Percentiles rank a stretch among this genome's conserved stretches.
Evolutionary conservation across 2,888 invertebrate species (phyloP).

Genomic region (Lycia hirtaria): DNA sequence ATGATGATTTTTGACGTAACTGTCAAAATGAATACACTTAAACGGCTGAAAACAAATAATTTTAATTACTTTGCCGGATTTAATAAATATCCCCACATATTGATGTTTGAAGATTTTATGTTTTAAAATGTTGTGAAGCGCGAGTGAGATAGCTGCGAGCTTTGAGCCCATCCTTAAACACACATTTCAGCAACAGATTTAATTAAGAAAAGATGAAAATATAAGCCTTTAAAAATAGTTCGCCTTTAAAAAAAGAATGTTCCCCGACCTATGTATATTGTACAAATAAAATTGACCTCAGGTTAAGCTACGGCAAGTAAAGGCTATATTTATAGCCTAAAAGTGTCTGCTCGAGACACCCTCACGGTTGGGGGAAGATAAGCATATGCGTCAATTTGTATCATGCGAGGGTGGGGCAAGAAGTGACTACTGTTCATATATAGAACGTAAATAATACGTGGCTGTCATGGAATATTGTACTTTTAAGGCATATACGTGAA

Average conservation of each 20-base stretch:
- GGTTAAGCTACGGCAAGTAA: background rate
- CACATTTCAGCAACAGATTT: too few species aligned
- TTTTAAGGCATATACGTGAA: background rate
- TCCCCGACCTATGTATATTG: constrained; percentile 2
- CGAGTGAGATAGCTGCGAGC: too few species aligned
- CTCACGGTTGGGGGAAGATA: constrained; percentile 21
- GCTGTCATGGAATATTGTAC: background rate
- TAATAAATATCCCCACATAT: too few species aligned
- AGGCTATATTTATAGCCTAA: constrained; percentile 9
- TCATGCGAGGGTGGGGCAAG: background rate
- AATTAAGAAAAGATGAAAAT: too few species aligned
- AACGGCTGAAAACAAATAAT: too few species aligned
- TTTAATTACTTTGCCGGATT: too few species aligned
- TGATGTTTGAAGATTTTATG: too few species aligned
- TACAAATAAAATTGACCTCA: background rate
- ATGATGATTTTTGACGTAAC: too few species aligned
- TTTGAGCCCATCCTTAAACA: too few species aligned
- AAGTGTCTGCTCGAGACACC: background rate
- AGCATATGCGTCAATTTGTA: constrained; percentile 33
- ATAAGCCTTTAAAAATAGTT: background rate
- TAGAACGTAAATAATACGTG: constrained; percentile 1
- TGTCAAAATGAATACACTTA: too few species aligned
- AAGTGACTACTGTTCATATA: constrained; percentile 12
- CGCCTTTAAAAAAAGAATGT: background rate
- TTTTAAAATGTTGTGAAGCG: too few species aligned